Evolutionary conservation across 1,140 invertebrate genomes (phyloP).

Genomic region (Lordiphosa clarofinis): DNA sequence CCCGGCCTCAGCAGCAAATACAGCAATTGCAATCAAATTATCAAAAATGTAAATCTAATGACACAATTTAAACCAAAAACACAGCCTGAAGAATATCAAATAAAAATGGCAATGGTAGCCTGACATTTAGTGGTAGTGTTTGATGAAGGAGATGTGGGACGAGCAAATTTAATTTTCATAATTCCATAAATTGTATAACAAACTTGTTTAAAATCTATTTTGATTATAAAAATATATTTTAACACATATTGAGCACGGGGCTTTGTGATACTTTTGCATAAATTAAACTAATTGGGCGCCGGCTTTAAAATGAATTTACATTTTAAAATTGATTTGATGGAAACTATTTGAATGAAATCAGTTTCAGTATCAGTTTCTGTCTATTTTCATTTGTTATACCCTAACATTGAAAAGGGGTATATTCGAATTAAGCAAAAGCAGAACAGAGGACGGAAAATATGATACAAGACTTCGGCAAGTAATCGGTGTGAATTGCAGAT

Average conservation of each 20-base stretch:
- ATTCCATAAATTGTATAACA: conserved; percentile 7
- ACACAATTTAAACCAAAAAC: conserved; percentile 12
- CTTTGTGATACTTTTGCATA: conserved; percentile 12
- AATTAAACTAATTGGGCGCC: conserved; percentile 22
- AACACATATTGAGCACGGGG: not conserved
- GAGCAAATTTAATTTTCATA: conserved; percentile 5
- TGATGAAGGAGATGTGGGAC: not conserved
- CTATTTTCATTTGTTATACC: no score
- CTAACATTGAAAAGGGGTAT: no score
- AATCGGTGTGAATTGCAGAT: no score
- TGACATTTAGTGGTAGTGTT: conserved; percentile 10
- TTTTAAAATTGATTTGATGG: not conserved
- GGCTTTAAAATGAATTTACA: conserved; percentile 7
- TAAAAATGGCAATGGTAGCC: conserved; percentile 16
- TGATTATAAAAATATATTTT: conserved; percentile 12
- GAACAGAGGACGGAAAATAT: no score
- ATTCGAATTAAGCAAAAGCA: no score
- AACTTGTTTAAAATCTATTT: conserved; percentile 1
- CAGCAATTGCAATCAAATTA: conserved; percentile 56
- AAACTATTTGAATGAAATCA: no score
- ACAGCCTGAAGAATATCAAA: conserved; percentile 17
- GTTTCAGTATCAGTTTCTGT: no score
- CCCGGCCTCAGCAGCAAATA: conserved; percentile 20
- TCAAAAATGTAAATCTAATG: conserved; percentile 45
- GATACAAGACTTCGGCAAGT: no score